Conservation (phyloP, 2,113 vertebrate species). For the Candoia aspera region DNA sequence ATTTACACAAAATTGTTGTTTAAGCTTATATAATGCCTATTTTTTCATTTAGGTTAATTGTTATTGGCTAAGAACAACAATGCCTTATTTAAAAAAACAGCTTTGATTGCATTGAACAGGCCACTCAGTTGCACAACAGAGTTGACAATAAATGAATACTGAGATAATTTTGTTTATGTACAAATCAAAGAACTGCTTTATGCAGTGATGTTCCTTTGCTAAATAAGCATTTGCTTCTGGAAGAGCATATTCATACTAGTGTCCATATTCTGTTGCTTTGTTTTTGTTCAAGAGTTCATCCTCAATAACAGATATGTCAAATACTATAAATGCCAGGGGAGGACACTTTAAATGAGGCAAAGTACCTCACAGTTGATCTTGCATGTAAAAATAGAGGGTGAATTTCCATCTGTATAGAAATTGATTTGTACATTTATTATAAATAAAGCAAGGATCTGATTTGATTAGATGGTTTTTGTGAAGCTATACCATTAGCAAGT, state of each 20-base stretch:
- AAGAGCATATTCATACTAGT: not conserved
- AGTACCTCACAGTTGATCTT: not conserved
- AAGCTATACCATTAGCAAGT: not conserved
- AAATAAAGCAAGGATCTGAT: not conserved
- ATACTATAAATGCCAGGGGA: not conserved
- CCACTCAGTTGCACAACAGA: not conserved
- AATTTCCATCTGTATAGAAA: not conserved
- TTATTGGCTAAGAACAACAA: constrained; percentile 21
- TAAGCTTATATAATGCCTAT: constrained; percentile 48
- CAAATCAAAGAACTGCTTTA: not conserved
- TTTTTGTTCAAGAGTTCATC: not conserved
- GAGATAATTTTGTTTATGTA: not conserved
- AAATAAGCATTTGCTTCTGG: not conserved
- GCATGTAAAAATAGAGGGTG: not conserved
- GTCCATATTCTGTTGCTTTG: not conserved
- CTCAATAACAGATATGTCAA: not conserved
- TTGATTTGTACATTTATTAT: not conserved
- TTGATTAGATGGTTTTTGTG: not conserved
- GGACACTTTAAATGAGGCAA: not conserved
- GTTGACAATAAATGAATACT: not conserved
- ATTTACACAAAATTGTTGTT: constrained; percentile 28
- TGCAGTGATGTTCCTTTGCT: not conserved
- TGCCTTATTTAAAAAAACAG: not conserved
- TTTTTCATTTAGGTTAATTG: constrained; percentile 38
- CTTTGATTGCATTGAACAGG: constrained; percentile 13